Evolutionary conservation across 2,888 invertebrate species (phyloP).

Genomic region (Empis stercorea): DNA sequence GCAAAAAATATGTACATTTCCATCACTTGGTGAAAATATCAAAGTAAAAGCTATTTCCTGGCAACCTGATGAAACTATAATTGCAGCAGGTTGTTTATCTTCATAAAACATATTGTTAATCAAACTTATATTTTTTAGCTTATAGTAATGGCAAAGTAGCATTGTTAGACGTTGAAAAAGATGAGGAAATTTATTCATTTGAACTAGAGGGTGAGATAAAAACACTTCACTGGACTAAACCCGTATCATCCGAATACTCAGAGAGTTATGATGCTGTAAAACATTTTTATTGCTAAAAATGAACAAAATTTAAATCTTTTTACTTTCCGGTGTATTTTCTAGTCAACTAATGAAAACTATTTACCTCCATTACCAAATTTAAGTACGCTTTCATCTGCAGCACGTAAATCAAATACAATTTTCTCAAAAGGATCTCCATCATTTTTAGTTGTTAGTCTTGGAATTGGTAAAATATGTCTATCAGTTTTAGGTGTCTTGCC

Average conservation of each 20-base stretch:
- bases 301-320: not conserved
- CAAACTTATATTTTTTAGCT: slow-evolving; percentile 51
- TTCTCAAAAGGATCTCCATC: slow-evolving; percentile 54
- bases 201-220: slow-evolving; percentile 50
- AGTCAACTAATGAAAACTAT: slow-evolving; percentile 43
- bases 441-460: slow-evolving; percentile 66
- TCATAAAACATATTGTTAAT: not conserved
- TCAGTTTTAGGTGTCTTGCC: slow-evolving; percentile 77
- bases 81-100: slow-evolving; percentile 37
- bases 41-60: slow-evolving; percentile 70
- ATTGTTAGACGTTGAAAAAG: slow-evolving; percentile 75
- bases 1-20: slow-evolving; percentile 82
- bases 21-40: slow-evolving; percentile 61
- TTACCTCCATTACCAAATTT: slow-evolving; percentile 44
- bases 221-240: slow-evolving; percentile 58
- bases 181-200: slow-evolving; percentile 57
- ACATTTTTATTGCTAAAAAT: not conserved
- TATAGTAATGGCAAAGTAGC: slow-evolving; percentile 58
- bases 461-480: slow-evolving; percentile 56
- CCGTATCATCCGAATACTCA: slow-evolving; percentile 13
- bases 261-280: slow-evolving; percentile 4
- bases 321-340: slow-evolving; percentile 14
- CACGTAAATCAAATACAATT: slow-evolving; percentile 36
- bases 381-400: slow-evolving; percentile 41
- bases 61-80: slow-evolving; percentile 89